A percentile compares a stretch with the other conserved stretches of the same genome.
Evolutionary conservation across 2,113 vertebrate genomes (phyloP).

Genomic region (Mionectes macconnelli): DNA sequence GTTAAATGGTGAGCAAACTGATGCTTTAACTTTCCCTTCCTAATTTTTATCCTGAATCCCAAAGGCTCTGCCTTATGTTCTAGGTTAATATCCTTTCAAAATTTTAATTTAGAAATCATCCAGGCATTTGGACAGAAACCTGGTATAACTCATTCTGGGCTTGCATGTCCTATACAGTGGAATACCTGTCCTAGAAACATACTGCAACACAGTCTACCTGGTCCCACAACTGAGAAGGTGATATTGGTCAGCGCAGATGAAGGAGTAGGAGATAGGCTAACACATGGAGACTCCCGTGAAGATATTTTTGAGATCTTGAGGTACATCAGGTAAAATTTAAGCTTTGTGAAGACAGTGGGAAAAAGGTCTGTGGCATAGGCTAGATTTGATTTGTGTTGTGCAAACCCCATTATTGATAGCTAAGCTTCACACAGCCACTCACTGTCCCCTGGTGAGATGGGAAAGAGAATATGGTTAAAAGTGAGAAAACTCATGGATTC

Average conservation of each 20-base stretch:
- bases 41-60: background rate
- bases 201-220: background rate
- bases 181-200: background rate
- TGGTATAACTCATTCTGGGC: background rate
- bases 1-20: background rate
- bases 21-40: background rate
- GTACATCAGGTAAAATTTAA: background rate
- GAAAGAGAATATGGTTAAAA: background rate
- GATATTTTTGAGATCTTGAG: background rate
- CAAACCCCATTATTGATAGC: background rate
- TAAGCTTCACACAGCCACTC: background rate
- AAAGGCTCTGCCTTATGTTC: background rate
- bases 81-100: background rate
- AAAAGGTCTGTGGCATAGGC: background rate
- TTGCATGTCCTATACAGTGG: background rate
- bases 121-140: background rate
- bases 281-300: background rate
- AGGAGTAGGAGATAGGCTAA: background rate
- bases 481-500: background rate
- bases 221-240: background rate
- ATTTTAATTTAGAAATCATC: conserved; percentile 8
- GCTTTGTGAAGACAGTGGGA: background rate
- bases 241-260: background rate
- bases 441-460: background rate
- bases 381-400: background rate